Conservation (phyloP, 1,140 invertebrate species). For the Agraylea sexmaculata region DNA sequence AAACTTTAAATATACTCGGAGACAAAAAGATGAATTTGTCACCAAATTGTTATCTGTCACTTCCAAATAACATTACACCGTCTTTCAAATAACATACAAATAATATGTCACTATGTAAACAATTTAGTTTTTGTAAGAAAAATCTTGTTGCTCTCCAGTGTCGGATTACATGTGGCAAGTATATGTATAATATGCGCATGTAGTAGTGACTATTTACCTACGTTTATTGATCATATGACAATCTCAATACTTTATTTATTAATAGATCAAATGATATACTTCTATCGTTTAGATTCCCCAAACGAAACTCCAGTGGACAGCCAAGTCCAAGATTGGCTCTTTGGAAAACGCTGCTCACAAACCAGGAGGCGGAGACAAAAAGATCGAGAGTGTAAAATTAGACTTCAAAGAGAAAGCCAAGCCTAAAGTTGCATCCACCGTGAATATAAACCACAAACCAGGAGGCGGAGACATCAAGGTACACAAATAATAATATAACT, state of each 20-base stretch:
- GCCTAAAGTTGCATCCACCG: conserved; percentile 85
- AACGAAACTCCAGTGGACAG: conserved; percentile 84
- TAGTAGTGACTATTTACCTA: too few relatives aligned
- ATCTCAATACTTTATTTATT: background rate
- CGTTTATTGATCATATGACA: too few relatives aligned
- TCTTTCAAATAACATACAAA: too few relatives aligned
- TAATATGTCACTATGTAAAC: too few relatives aligned
- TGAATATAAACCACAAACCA: conserved; percentile 77
- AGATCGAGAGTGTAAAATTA: conserved; percentile 79
- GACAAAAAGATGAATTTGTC: too few relatives aligned
- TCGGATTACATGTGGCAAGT: too few relatives aligned
- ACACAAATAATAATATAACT: conserved; percentile 24
- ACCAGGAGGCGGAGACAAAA: conserved; percentile 85
- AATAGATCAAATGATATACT: background rate
- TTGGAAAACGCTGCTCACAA: conserved; percentile 88
- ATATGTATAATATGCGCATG: too few relatives aligned
- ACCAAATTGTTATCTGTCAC: too few relatives aligned
- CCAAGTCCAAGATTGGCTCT: conserved; percentile 86
- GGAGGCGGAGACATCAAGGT: conserved; percentile 88
- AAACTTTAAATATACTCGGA: too few relatives aligned
- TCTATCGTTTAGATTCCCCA: conserved; percentile 55
- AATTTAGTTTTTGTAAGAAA: too few relatives aligned
- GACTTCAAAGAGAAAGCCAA: conserved; percentile 87
- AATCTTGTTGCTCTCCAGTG: too few relatives aligned
- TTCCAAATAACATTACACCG: too few relatives aligned